A percentile compares a stretch with the other conserved stretches of the same genome.
phyloP scores from a whole-genome alignment of 2,113 vertebrate species.

The Eulemur rufifrons region DNA sequence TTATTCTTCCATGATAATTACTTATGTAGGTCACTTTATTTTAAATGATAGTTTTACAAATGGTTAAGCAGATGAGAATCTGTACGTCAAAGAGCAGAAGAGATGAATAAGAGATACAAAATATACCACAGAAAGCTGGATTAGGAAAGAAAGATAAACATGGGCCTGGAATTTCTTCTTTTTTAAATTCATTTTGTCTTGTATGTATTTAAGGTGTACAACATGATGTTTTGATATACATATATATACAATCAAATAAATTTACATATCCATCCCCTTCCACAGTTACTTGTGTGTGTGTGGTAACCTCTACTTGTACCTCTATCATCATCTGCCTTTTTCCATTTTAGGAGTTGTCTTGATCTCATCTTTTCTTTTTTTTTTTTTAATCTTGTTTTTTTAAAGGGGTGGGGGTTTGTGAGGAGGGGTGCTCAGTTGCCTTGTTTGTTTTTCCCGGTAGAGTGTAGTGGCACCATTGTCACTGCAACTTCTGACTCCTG shows the following conservation, averaged over 20 bases:
- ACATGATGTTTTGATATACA: not conserved
- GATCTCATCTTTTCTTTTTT: not conserved
- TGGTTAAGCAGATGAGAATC: conserved; percentile 13
- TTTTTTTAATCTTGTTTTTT: too few species aligned
- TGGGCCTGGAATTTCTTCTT: not conserved
- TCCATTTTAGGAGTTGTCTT: not conserved
- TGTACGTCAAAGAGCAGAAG: not conserved
- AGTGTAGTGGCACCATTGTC: too few species aligned
- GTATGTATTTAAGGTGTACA: not conserved
- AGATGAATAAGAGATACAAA: conserved; percentile 11
- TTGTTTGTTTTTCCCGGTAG: too few species aligned
- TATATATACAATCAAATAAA: not conserved
- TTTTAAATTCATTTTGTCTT: not conserved
- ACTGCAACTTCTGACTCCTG: too few species aligned
- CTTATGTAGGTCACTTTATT: conserved; percentile 56
- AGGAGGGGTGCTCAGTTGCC: too few species aligned
- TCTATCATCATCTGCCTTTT: not conserved
- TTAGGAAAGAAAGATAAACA: not conserved
- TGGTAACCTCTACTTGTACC: not conserved
- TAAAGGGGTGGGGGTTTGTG: too few species aligned
- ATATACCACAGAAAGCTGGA: not conserved
- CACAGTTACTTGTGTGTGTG: too few species aligned
- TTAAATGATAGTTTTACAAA: conserved; percentile 51
- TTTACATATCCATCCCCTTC: not conserved
- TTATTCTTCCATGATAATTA: conserved; percentile 57